Evolutionary conservation across 2,113 vertebrate species (phyloP).

Genomic region (Notothenia coriiceps): DNA sequence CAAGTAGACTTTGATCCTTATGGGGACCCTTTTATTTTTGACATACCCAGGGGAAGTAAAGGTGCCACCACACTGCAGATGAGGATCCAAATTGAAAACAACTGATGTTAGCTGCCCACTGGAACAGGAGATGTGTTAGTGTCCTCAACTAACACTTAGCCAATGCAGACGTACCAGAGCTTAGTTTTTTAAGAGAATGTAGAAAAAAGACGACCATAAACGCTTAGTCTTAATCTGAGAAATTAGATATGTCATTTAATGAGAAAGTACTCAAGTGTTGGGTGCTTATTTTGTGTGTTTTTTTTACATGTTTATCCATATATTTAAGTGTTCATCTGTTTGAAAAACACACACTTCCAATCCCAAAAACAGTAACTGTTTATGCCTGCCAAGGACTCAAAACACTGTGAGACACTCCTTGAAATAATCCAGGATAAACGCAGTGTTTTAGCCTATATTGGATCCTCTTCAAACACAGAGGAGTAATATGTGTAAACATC

Average conservation of each 20-base stretch:
- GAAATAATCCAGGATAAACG: background rate
- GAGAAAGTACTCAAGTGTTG: background rate
- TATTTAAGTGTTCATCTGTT: background rate
- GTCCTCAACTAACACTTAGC: background rate
- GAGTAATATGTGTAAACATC: background rate
- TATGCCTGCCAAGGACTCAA: slow-evolving; percentile 2
- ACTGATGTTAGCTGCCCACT: background rate
- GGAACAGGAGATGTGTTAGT: background rate
- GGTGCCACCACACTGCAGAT: background rate
- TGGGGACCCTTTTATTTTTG: background rate
- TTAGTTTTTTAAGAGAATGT: background rate
- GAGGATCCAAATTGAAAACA: background rate
- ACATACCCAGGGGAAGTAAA: background rate
- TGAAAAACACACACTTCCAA: background rate
- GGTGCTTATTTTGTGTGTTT: background rate
- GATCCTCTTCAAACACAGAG: background rate
- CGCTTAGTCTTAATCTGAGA: background rate
- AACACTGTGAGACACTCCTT: background rate
- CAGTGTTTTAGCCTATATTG: background rate
- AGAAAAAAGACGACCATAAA: background rate
- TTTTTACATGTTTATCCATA: background rate
- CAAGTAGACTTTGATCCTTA: slow-evolving; percentile 18
- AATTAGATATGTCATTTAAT: no score
- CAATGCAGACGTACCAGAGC: no score
- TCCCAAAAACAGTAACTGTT: background rate